Conservation (phyloP, 2,888 invertebrate species). For the Drosophila lacicola region DNA sequence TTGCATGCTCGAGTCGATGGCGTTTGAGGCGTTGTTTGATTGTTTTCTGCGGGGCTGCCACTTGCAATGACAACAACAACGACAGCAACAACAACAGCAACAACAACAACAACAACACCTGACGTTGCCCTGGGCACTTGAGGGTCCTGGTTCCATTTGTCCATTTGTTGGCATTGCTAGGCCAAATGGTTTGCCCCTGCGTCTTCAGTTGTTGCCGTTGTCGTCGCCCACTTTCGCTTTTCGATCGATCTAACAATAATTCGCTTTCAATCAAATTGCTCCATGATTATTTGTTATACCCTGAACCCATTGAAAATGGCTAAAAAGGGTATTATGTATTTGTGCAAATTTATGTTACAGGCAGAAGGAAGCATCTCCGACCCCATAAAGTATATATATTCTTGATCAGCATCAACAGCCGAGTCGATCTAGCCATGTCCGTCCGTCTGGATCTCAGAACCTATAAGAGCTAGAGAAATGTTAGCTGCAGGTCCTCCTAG, state of each 20-base stretch:
- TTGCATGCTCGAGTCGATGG: constrained; percentile 63
- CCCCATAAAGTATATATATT: too few relatives aligned
- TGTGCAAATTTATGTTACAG: too few relatives aligned
- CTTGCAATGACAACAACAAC: constrained; percentile 23
- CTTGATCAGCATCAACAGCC: too few relatives aligned
- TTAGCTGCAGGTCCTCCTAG: background rate
- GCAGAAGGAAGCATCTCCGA: too few relatives aligned
- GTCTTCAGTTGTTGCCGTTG: constrained; percentile 28
- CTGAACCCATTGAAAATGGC: too few relatives aligned
- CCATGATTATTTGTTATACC: constrained; percentile 50
- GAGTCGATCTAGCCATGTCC: too few relatives aligned
- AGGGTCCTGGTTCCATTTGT: constrained; percentile 55
- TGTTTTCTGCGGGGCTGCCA: constrained; percentile 63
- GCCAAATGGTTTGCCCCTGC: constrained; percentile 42
- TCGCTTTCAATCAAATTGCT: constrained; percentile 71
- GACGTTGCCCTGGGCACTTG: constrained; percentile 73
- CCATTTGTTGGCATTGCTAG: constrained; percentile 62
- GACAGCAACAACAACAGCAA: constrained; percentile 5
- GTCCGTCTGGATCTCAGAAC: too few relatives aligned
- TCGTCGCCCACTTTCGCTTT: constrained; percentile 67
- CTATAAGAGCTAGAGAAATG: background rate
- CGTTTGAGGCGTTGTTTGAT: constrained; percentile 63
- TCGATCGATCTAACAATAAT: constrained; percentile 84
- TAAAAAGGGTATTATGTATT: too few relatives aligned
- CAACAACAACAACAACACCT: constrained; percentile 23